A percentile compares a stretch with the other conserved stretches of the same genome.
Evolutionary conservation across 2,113 vertebrate species (phyloP).

Genomic region (Poicephalus meyeri): DNA sequence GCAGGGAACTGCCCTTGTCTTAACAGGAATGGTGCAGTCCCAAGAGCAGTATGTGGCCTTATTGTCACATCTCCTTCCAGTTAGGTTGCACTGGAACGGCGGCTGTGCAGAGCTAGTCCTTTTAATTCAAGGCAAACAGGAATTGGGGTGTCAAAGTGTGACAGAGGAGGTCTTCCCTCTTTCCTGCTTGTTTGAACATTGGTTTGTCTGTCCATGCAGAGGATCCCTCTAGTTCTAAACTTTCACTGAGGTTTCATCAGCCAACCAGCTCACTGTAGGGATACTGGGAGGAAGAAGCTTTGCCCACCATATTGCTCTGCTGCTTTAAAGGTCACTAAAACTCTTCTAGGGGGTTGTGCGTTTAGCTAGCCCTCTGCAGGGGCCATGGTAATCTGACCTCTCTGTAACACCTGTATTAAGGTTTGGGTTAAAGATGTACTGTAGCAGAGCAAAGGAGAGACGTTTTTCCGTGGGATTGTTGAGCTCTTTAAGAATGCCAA

Average conservation of each 20-base stretch:
- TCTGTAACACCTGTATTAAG: background rate
- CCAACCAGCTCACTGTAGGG: background rate
- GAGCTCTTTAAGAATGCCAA: constrained; percentile 20
- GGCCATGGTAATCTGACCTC: background rate
- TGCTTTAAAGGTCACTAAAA: background rate
- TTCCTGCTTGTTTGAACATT: background rate
- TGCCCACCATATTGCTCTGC: background rate
- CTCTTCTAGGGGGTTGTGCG: background rate
- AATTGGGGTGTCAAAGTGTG: background rate
- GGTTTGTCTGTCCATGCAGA: background rate
- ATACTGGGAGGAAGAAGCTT: background rate
- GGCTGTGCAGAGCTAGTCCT: background rate
- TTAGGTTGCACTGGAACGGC: background rate
- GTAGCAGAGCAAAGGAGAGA: background rate
- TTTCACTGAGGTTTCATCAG: background rate
- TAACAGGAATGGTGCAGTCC: background rate
- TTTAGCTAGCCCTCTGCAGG: background rate
- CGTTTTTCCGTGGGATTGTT: background rate
- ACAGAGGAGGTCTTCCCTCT: background rate
- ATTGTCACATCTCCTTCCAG: background rate
- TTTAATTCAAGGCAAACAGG: background rate
- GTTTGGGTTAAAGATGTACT: background rate
- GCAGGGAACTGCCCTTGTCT: background rate
- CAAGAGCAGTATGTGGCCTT: background rate
- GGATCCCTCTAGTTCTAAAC: background rate